phyloP scores from a whole-genome alignment of 2,797 vertebrate genomes.

The Brachymystax lenok region DNA sequence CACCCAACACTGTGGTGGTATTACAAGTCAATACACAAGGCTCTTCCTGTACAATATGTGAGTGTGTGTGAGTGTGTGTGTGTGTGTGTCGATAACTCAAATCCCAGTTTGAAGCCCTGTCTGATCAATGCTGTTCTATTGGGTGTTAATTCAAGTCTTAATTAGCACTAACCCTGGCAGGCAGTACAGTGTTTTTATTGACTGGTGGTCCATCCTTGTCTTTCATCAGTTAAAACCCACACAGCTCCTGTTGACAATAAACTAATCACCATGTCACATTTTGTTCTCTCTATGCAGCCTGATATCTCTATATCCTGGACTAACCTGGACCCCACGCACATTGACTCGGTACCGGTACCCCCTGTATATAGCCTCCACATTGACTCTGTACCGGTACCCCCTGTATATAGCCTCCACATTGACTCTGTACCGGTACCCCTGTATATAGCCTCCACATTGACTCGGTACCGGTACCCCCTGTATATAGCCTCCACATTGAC shows the following conservation, averaged over 20 bases:
- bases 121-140: constrained; percentile 31
- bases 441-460: no score
- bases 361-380: no score
- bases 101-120: constrained; percentile 1
- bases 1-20: constrained; percentile 21
- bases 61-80: constrained; percentile 38
- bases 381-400: no score
- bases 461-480: no score
- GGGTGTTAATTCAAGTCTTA: constrained; percentile 25
- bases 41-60: neutral
- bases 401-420: no score
- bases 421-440: no score
- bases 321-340: no score
- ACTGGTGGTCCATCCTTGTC: neutral
- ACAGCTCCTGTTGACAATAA: neutral
- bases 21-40: constrained; percentile 20
- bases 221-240: constrained; percentile 3
- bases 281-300: no score
- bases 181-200: constrained; percentile 30
- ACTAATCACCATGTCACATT: no score
- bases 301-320: no score
- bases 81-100: constrained; percentile 14
- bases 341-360: no score
- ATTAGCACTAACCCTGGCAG: constrained; percentile 24
- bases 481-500: no score